Conservation (phyloP, 2,797 vertebrate genomes). For the Enteromius afrohamiltoni region DNA sequence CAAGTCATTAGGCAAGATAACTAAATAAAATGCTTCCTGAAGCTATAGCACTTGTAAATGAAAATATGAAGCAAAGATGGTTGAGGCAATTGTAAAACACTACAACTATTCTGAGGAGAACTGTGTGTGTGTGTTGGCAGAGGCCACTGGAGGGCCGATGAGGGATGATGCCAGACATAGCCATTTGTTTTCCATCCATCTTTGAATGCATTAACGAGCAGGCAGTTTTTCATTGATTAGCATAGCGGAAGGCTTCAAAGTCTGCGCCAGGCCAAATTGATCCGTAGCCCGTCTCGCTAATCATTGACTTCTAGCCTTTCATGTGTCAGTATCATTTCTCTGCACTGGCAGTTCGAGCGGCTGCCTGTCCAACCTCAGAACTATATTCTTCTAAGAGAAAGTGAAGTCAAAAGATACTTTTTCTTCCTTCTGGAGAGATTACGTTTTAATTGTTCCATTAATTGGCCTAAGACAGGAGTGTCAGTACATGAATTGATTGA, state of each 20-base stretch:
- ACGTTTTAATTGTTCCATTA: slow-evolving; percentile 55
- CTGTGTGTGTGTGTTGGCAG: background rate
- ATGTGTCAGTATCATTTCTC: slow-evolving; percentile 52
- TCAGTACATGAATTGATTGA: slow-evolving; percentile 30
- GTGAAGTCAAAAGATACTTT: slow-evolving; percentile 42
- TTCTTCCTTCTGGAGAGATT: slow-evolving; percentile 35
- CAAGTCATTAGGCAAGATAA: background rate
- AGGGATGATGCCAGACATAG: slow-evolving; percentile 40
- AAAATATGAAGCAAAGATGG: background rate
- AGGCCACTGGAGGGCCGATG: background rate
- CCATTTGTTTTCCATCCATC: slow-evolving; percentile 59
- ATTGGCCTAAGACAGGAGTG: slow-evolving; percentile 5
- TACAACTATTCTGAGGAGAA: background rate
- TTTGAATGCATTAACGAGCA: slow-evolving; percentile 69
- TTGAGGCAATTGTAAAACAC: background rate
- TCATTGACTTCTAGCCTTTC: slow-evolving; percentile 64
- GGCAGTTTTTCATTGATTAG: slow-evolving; percentile 69
- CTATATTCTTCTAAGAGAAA: slow-evolving; percentile 26
- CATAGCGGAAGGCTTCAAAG: slow-evolving; percentile 68
- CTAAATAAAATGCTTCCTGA: slow-evolving; percentile 18
- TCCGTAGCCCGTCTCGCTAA: slow-evolving; percentile 64
- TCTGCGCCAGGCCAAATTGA: slow-evolving; percentile 63
- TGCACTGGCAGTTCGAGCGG: background rate
- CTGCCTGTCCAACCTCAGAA: slow-evolving; percentile 19
- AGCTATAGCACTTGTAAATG: background rate